These are phyloP conservation scores for Opisthocomus hoazin DNA, from an alignment of 2,113 vertebrate genomes.

Conservation along the genomic window DNA sequence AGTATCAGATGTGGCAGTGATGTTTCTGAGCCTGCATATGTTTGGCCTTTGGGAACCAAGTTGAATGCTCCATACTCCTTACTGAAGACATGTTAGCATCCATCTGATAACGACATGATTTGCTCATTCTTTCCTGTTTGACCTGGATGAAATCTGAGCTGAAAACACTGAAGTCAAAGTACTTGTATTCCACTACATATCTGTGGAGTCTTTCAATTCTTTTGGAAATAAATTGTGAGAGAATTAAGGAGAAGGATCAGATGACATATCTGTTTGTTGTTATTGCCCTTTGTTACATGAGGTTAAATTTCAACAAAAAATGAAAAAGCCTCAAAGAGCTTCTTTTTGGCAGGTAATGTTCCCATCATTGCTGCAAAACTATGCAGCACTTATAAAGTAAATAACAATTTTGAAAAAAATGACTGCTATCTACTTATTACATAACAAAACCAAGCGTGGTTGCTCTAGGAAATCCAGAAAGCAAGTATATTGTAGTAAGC, in stretches of 20 bases:
- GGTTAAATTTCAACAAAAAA: neutral
- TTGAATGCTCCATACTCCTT: neutral
- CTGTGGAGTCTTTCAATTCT: neutral
- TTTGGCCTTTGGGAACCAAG: neutral
- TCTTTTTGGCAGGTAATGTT: neutral
- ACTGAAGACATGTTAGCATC: neutral
- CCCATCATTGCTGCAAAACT: neutral
- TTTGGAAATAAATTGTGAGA: neutral
- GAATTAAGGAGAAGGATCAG: neutral
- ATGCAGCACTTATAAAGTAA: neutral
- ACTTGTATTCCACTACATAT: neutral
- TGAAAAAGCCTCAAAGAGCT: neutral
- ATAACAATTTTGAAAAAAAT: neutral
- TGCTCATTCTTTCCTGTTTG: neutral
- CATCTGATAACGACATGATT: neutral
- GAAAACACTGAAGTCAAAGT: neutral
- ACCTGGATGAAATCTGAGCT: neutral
- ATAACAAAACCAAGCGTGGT: neutral
- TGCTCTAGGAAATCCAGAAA: neutral
- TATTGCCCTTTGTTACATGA: neutral
- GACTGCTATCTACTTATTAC: neutral
- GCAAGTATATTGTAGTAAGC: neutral
- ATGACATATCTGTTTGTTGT: neutral
- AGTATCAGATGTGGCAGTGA: neutral
- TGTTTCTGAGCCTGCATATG: neutral